Percentiles rank a stretch among this genome's conserved stretches.
These are phyloP conservation scores for Pipistrellus pygmaeus DNA, from an alignment of 2,797 vertebrate species.

Conservation along the genomic window DNA sequence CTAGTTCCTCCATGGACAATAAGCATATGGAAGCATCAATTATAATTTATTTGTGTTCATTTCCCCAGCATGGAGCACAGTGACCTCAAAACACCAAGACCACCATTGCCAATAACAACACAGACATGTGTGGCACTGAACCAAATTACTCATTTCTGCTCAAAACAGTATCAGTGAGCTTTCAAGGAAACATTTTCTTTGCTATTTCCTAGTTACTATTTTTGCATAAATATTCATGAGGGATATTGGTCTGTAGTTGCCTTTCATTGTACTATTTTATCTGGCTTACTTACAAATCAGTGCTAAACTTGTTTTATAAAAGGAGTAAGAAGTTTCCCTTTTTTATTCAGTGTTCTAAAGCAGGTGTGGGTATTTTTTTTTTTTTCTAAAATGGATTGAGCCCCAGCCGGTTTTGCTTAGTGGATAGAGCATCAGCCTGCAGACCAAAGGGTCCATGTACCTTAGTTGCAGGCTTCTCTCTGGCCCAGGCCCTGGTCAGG, in stretches of 20 bases:
- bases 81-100: conserved; percentile 6
- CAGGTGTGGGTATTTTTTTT: background rate
- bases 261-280: background rate
- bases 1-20: background rate
- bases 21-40: background rate
- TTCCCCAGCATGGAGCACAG: background rate
- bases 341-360: background rate
- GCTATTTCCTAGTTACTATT: background rate
- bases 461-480: too few species aligned
- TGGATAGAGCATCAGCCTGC: too few species aligned
- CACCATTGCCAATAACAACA: background rate
- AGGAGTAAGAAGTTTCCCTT: background rate
- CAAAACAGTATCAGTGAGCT: background rate
- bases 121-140: background rate
- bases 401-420: too few species aligned
- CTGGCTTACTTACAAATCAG: background rate
- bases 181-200: background rate
- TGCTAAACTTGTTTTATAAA: background rate
- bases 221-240: background rate
- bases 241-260: background rate
- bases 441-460: too few species aligned
- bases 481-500: too few species aligned
- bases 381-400: background rate
- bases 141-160: background rate
- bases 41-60: background rate